phyloP scores from a whole-genome alignment of 1,140 invertebrate genomes.

The Rhopalosiphum maidis region DNA sequence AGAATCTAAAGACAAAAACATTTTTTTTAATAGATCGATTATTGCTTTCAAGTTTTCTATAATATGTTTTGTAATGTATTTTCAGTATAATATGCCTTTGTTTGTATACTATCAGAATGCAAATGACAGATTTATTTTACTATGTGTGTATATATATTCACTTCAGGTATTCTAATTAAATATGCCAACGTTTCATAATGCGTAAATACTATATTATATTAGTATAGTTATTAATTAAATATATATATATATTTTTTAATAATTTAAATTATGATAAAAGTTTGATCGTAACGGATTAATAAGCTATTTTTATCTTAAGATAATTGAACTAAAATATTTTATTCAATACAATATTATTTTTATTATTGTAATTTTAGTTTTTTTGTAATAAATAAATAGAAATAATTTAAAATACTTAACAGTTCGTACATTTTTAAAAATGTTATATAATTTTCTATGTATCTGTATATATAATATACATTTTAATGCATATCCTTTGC shows the following conservation, averaged over 20 bases:
- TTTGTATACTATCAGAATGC: background rate
- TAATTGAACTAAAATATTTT: no score
- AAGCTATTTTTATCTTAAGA: no score
- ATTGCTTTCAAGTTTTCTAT: background rate
- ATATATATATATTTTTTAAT: no score
- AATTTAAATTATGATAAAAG: background rate
- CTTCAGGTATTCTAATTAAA: background rate
- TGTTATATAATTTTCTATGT: no score
- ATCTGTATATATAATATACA: no score
- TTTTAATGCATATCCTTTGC: no score
- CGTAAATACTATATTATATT: background rate
- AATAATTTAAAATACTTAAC: no score
- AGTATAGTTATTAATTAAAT: no score
- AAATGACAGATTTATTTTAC: background rate
- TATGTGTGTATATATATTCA: no score
- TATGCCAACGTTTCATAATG: background rate
- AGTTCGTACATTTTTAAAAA: no score
- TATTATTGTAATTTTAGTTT: background rate
- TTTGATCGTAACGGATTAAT: no score
- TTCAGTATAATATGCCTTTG: background rate
- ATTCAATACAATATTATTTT: no score
- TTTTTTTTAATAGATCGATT: background rate
- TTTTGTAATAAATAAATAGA: background rate
- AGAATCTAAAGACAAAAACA: background rate
- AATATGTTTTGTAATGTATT: background rate